Evolutionary conservation across 1,140 invertebrate species (phyloP).

Genomic region (Drosophila ohnishii): DNA sequence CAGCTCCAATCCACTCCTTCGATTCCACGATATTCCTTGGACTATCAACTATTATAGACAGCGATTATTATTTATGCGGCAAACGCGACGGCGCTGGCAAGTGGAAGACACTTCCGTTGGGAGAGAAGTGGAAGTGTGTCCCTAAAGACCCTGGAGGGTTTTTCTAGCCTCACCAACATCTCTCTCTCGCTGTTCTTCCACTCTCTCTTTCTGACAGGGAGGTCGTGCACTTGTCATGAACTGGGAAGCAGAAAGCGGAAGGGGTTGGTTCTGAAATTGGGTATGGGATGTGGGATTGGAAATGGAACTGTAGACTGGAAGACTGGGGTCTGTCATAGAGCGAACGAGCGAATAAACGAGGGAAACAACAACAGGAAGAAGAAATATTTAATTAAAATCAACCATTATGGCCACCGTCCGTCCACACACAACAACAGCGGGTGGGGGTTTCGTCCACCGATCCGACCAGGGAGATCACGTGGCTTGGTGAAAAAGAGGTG

Average conservation of each 20-base stretch:
- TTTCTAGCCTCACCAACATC: conserved; percentile 20
- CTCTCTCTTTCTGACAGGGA: neutral
- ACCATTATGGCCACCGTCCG: conserved; percentile 76
- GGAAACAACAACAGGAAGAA: conserved; percentile 79
- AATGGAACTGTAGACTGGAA: neutral
- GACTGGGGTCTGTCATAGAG: conserved; percentile 25
- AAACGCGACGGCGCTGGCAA: conserved; percentile 37
- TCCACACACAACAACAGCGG: conserved; percentile 60
- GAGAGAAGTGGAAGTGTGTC: conserved; percentile 12
- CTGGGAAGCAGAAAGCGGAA: conserved; percentile 27
- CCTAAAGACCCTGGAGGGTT: conserved; percentile 23
- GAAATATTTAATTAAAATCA: conserved; percentile 82
- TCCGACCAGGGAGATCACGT: conserved; percentile 4
- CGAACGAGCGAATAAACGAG: conserved; percentile 36
- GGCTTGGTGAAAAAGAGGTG: neutral
- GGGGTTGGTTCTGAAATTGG: neutral
- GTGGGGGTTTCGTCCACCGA: conserved; percentile 25
- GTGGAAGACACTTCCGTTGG: conserved; percentile 12
- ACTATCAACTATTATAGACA: conserved; percentile 62
- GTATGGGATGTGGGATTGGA: neutral
- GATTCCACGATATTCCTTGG: conserved; percentile 51
- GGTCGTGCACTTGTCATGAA: conserved; percentile 29
- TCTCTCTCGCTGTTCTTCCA: neutral
- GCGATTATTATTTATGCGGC: conserved; percentile 73
- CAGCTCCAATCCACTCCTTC: neutral